Evolutionary conservation across 2,888 invertebrate species (phyloP).

Genomic region (Sarcophaga rosellei): DNA sequence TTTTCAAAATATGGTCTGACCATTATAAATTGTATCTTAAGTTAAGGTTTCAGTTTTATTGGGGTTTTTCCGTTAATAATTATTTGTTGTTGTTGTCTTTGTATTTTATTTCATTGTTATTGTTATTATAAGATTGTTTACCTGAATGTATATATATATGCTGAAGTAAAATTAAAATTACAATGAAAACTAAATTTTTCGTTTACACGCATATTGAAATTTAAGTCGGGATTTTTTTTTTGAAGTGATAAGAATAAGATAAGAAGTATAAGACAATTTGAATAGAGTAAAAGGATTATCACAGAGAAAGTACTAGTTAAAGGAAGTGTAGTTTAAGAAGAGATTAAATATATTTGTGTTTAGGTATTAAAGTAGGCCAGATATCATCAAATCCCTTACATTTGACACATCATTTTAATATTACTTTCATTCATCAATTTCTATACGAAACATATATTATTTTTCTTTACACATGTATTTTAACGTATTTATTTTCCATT

Average conservation of each 20-base stretch:
- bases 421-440: background rate
- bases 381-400: too few relatives aligned
- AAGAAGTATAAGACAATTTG: too few relatives aligned
- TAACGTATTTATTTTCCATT: background rate
- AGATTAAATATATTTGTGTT: too few relatives aligned
- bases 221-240: too few relatives aligned
- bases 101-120: background rate
- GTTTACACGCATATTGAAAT: too few relatives aligned
- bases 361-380: too few relatives aligned
- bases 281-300: too few relatives aligned
- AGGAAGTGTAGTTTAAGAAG: too few relatives aligned
- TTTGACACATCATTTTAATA: too few relatives aligned
- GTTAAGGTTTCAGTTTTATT: background rate
- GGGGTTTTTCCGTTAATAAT: background rate
- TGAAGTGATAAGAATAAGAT: too few relatives aligned
- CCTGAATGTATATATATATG: background rate
- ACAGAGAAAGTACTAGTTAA: too few relatives aligned
- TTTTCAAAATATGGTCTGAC: background rate
- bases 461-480: background rate
- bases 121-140: conserved; percentile 11
- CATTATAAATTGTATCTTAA: too few relatives aligned
- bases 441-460: background rate
- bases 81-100: background rate
- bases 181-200: conserved; percentile 14
- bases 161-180: background rate